These are phyloP conservation scores for Ameiurus melas DNA, from an alignment of 2,113 vertebrate genomes.

Conservation along the genomic window DNA sequence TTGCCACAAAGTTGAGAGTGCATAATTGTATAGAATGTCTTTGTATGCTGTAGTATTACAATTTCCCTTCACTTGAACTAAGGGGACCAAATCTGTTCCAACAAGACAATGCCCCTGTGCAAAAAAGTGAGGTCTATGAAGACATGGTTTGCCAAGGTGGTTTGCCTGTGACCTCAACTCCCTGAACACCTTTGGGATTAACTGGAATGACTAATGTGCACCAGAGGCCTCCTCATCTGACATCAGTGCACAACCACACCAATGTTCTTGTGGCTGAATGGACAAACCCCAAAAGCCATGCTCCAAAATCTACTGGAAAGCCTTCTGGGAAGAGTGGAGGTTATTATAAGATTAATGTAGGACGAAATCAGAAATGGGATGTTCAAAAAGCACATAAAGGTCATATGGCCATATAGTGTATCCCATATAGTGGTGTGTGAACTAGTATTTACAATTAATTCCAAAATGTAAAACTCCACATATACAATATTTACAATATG, in stretches of 20 bases:
- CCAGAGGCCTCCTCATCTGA: background rate
- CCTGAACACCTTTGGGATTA: background rate
- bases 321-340: background rate
- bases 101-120: background rate
- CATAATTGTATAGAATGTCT: background rate
- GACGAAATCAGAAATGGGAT: background rate
- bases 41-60: background rate
- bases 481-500: conserved; percentile 23
- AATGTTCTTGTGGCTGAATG: background rate
- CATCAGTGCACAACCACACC: background rate
- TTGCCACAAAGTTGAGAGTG: background rate
- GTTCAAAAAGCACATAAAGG: background rate
- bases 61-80: background rate
- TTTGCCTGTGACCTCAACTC: background rate
- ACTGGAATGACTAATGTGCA: background rate
- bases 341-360: background rate
- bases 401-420: background rate
- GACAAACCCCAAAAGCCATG: background rate
- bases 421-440: background rate
- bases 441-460: conserved; percentile 1
- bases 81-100: no score
- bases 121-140: background rate
- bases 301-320: background rate
- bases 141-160: background rate
- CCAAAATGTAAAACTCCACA: background rate